Evolutionary conservation across 2,888 invertebrate genomes (phyloP).

Genomic region (Xylophagus ater): DNA sequence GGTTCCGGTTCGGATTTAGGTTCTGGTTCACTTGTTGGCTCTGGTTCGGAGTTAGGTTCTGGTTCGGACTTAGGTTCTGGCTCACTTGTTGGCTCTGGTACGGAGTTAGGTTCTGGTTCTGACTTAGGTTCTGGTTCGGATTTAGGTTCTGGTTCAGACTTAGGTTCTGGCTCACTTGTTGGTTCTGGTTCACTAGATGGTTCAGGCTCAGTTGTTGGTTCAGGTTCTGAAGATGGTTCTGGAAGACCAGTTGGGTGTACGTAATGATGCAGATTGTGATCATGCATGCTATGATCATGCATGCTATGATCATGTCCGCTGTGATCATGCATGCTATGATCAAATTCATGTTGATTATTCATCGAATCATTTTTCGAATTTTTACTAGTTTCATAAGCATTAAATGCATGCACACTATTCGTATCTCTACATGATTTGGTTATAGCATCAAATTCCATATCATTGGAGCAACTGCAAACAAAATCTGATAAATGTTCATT

Average conservation of each 20-base stretch:
- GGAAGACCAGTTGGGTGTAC: slow-evolving; percentile 15
- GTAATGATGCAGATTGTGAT: neutral
- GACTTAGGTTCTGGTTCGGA: slow-evolving; percentile 32
- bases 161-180: slow-evolving; percentile 32
- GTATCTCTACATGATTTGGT: slow-evolving; percentile 28
- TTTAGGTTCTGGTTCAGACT: slow-evolving; percentile 26
- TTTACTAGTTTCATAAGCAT: slow-evolving; percentile 28
- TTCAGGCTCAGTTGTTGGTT: slow-evolving; percentile 35
- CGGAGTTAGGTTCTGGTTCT: slow-evolving; percentile 21
- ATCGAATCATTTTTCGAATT: slow-evolving; percentile 29
- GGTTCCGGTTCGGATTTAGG: slow-evolving; percentile 22
- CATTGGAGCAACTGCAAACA: slow-evolving; percentile 51
- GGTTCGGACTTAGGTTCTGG: slow-evolving; percentile 12
- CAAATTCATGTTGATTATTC: slow-evolving; percentile 4
- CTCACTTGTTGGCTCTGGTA: slow-evolving; percentile 22
- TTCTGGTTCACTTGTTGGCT: slow-evolving; percentile 15
- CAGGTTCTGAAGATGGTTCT: slow-evolving; percentile 31
- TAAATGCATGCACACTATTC: slow-evolving; percentile 19
- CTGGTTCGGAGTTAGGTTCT: slow-evolving; percentile 14
- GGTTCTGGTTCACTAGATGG: slow-evolving; percentile 30
- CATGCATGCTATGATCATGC: slow-evolving; percentile 2
- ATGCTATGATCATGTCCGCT: slow-evolving; percentile 6
- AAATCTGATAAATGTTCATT: slow-evolving; percentile 52
- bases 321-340: slow-evolving; percentile 5
- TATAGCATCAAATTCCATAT: slow-evolving; percentile 39